Evolutionary conservation across 2,113 vertebrate species (phyloP).

Genomic region (Campylomormyrus tamandua): DNA sequence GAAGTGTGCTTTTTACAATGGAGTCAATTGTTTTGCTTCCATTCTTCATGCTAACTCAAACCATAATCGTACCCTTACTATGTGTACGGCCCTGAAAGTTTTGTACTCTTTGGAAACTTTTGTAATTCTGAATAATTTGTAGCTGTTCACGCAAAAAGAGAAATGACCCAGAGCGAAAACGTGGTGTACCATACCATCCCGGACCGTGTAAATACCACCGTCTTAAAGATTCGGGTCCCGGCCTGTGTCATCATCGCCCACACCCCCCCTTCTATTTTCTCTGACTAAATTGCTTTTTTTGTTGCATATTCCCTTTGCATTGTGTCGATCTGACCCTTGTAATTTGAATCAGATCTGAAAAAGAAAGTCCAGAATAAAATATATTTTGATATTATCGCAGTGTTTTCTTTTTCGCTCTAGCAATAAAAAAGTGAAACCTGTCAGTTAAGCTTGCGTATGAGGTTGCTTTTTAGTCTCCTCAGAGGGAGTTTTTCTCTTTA

Average conservation of each 20-base stretch:
- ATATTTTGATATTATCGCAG: slow-evolving; percentile 88
- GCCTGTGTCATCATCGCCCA: slow-evolving; percentile 69
- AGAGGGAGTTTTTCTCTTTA: neutral
- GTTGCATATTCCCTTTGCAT: slow-evolving; percentile 82
- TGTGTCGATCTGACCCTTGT: slow-evolving; percentile 96
- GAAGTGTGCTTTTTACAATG: slow-evolving; percentile 53
- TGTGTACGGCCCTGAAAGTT: slow-evolving; percentile 75
- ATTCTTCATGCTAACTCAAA: slow-evolving; percentile 56
- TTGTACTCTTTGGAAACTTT: slow-evolving; percentile 91
- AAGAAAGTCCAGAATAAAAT: slow-evolving; percentile 99
- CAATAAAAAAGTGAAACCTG: neutral
- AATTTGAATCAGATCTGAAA: slow-evolving; percentile 92
- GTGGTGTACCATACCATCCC: slow-evolving; percentile 79
- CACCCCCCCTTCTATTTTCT: slow-evolving; percentile 57
- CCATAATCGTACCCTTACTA: slow-evolving; percentile 76
- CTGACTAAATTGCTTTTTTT: slow-evolving; percentile 68
- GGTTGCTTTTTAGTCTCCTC: neutral
- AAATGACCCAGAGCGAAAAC: slow-evolving; percentile 32
- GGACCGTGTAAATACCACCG: slow-evolving; percentile 86
- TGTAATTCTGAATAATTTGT: slow-evolving; percentile 90
- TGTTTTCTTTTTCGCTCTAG: neutral
- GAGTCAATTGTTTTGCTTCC: slow-evolving; percentile 66
- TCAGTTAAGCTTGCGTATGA: neutral
- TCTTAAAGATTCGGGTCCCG: slow-evolving; percentile 72
- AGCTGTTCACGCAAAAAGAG: slow-evolving; percentile 70